Evolutionary conservation across 2,888 invertebrate genomes (phyloP).

Genomic region (Standfussiana lucernea): DNA sequence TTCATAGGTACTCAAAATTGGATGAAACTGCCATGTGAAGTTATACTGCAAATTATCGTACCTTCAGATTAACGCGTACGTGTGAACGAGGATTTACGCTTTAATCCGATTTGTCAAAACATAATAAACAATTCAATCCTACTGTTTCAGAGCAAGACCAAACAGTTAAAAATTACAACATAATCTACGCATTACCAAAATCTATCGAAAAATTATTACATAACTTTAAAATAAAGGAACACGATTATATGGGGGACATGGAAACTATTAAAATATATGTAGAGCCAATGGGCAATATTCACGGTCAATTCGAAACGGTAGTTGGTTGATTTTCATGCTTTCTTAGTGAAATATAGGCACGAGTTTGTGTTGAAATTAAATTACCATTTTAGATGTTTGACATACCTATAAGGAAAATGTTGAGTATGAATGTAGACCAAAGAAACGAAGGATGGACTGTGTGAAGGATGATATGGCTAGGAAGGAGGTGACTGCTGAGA

Average conservation of each 20-base stretch:
- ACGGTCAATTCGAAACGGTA: conserved; percentile 54
- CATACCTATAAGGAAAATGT: too few relatives aligned
- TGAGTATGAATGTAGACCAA: too few relatives aligned
- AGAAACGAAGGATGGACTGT: too few relatives aligned
- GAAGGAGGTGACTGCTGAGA: too few relatives aligned
- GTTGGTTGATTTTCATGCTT: conserved; percentile 30
- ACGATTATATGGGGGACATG: conserved; percentile 15
- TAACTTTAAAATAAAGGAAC: conserved; percentile 26
- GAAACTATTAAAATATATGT: conserved; percentile 46
- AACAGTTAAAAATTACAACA: not conserved
- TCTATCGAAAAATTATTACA: conserved; percentile 9
- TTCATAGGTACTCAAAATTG: not conserved
- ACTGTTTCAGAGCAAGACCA: not conserved
- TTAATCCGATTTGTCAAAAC: conserved; percentile 7
- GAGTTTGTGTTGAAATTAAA: not conserved
- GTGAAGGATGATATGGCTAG: too few relatives aligned
- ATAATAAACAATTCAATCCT: not conserved
- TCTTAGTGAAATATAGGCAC: conserved; percentile 7
- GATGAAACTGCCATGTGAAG: not conserved
- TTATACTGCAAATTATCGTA: not conserved
- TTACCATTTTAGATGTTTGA: not conserved
- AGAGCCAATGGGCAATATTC: conserved; percentile 42
- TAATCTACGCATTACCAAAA: conserved; percentile 21
- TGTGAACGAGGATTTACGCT: not conserved
- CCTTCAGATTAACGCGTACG: too few relatives aligned